A percentile compares a stretch with the other conserved stretches of the same genome.
Evolutionary conservation across 2,113 vertebrate species (phyloP).

Genomic region (Ammodytes dubius): DNA sequence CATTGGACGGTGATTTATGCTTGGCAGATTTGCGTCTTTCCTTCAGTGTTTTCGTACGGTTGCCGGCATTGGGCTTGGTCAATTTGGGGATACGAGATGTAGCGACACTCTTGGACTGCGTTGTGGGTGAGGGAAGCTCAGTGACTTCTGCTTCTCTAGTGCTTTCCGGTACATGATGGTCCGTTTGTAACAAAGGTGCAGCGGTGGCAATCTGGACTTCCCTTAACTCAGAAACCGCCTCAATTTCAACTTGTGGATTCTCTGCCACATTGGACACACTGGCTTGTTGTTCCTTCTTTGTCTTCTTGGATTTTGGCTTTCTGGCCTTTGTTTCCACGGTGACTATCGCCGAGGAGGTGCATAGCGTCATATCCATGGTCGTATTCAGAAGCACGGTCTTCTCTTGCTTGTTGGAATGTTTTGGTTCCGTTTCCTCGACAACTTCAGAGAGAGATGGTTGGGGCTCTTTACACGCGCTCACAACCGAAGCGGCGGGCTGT

Average conservation of each 20-base stretch:
- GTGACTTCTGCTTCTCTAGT: not conserved
- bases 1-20: not conserved
- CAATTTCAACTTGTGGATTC: not conserved
- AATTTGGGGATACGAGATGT: slow-evolving; percentile 67
- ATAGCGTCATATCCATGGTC: slow-evolving; percentile 81
- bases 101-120: slow-evolving; percentile 16
- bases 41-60: slow-evolving; percentile 22
- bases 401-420: slow-evolving; percentile 33
- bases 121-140: not conserved
- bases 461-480: not conserved
- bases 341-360: slow-evolving; percentile 65
- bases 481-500: not conserved
- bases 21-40: not conserved
- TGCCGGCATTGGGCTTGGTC: slow-evolving; percentile 19
- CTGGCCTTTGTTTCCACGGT: slow-evolving; percentile 71
- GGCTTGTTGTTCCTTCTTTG: not conserved
- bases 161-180: not conserved
- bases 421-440: slow-evolving; percentile 1
- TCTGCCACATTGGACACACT: not conserved
- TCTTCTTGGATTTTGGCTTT: slow-evolving; percentile 36
- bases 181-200: not conserved
- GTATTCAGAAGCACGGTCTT: slow-evolving; percentile 70
- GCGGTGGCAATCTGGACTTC: not conserved
- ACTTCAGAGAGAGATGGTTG: not conserved
- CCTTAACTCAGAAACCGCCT: not conserved